Conservation (phyloP, 2,797 vertebrate species). For the Dryobates pubescens region DNA sequence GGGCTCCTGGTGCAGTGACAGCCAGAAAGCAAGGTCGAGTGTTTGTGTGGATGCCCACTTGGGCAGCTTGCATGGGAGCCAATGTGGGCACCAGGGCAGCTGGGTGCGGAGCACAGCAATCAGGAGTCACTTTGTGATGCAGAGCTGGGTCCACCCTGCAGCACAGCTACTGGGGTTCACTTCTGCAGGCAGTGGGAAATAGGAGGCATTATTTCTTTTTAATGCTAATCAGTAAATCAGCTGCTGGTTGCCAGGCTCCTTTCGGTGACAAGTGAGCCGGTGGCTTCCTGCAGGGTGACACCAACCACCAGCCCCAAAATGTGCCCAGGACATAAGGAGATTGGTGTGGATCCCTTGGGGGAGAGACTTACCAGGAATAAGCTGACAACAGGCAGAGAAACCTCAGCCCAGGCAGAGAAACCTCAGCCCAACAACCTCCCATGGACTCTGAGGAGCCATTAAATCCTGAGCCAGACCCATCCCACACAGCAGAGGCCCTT, state of each 20-base stretch:
- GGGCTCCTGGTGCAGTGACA: rapidly evolving
- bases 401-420: too few relatives aligned
- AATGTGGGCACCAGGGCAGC: rapidly evolving
- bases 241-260: not conserved
- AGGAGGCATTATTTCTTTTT: not conserved
- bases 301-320: rapidly evolving
- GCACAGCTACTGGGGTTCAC: not conserved
- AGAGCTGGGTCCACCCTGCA: not conserved
- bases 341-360: not conserved
- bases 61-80: rapidly evolving
- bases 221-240: not conserved
- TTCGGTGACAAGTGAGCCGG: not conserved
- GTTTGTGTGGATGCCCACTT: rapidly evolving
- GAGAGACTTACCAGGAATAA: not conserved
- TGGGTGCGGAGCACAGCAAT: rapidly evolving
- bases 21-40: rapidly evolving
- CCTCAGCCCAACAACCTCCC: not conserved
- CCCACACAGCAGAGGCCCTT: not conserved
- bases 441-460: not conserved
- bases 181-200: not conserved
- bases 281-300: not conserved
- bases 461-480: slow-evolving; percentile 15
- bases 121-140: not conserved
- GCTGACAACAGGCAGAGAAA: not conserved
- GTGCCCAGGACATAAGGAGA: not conserved